Evolutionary conservation across 1,140 invertebrate species (phyloP).

Genomic region (Coenobita brevimanus): DNA sequence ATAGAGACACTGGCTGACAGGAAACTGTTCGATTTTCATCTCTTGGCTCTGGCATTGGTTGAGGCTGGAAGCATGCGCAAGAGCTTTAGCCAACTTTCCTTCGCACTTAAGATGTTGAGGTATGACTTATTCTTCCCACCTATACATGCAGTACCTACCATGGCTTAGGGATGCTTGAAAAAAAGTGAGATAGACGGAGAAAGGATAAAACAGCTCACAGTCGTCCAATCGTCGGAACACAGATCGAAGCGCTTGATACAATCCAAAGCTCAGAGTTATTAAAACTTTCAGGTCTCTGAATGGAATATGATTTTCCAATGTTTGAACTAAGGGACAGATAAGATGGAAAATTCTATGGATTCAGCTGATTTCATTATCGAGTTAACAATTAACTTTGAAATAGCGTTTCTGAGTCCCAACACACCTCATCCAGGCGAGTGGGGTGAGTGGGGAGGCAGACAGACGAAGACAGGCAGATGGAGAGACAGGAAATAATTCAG

Average conservation of each 20-base stretch:
- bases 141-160: no score
- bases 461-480: background rate
- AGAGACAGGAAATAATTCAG: background rate
- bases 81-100: background rate
- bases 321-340: constrained; percentile 52
- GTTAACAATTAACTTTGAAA: constrained; percentile 38
- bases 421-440: background rate
- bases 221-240: constrained; percentile 34
- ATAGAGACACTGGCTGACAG: constrained; percentile 68
- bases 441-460: background rate
- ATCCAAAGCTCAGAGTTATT: constrained; percentile 67
- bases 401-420: constrained; percentile 4
- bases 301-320: constrained; percentile 66
- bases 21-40: constrained; percentile 51
- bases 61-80: background rate
- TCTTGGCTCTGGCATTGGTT: constrained; percentile 30
- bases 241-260: constrained; percentile 64
- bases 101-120: no score
- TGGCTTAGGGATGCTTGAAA: no score
- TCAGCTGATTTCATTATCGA: constrained; percentile 51
- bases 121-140: no score
- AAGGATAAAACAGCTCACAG: background rate
- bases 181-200: background rate
- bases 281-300: constrained; percentile 63
- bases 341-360: constrained; percentile 54